These are phyloP conservation scores for Cantharis rufa DNA, from an alignment of 2,888 invertebrate species.

Conservation along the genomic window DNA sequence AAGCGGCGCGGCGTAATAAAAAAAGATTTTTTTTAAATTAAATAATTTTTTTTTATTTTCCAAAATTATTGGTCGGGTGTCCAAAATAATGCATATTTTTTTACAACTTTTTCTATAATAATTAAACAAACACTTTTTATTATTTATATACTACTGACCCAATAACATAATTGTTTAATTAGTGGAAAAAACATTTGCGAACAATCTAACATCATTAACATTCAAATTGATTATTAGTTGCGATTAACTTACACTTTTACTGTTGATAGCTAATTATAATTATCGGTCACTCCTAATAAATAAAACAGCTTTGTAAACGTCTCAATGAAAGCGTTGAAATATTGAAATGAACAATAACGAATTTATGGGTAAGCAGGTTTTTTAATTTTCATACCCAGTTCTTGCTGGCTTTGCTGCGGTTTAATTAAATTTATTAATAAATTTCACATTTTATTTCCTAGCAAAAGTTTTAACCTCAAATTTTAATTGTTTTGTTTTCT, in stretches of 20 bases:
- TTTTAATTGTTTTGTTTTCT: not conserved
- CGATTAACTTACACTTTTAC: not conserved
- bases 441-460: not conserved
- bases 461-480: not conserved
- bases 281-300: not conserved
- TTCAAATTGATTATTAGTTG: not conserved
- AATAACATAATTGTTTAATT: conserved; percentile 3
- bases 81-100: not conserved
- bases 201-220: not conserved
- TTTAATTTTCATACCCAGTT: not conserved
- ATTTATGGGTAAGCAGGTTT: not conserved
- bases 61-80: no score
- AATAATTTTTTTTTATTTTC: no score
- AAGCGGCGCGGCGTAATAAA: not conserved
- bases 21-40: not conserved
- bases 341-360: not conserved
- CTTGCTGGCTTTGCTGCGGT: not conserved
- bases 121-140: not conserved
- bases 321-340: not conserved
- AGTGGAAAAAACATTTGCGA: not conserved
- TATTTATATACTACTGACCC: not conserved
- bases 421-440: not conserved
- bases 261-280: not conserved
- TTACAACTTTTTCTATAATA: not conserved
- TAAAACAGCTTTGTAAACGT: not conserved